Evolutionary conservation across 2,888 invertebrate species (phyloP).

Genomic region (Parascotia fuliginaria): DNA sequence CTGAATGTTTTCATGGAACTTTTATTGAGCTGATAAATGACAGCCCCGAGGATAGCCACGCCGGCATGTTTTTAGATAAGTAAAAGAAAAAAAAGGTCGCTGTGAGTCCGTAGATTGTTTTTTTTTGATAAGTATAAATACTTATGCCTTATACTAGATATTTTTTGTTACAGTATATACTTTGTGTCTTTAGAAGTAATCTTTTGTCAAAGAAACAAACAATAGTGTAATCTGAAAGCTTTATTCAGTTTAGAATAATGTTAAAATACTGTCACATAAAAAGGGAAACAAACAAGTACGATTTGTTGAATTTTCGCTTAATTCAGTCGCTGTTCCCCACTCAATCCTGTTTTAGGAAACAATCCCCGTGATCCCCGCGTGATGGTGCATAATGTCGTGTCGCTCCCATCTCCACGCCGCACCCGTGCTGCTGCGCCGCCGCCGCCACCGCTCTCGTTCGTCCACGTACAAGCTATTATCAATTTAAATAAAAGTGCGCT

Average conservation of each 20-base stretch:
- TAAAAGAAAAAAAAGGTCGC: slow-evolving; percentile 56
- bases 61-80: slow-evolving; percentile 73
- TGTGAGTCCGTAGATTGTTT: slow-evolving; percentile 39
- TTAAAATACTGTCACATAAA: slow-evolving; percentile 11
- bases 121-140: slow-evolving; percentile 26
- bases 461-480: slow-evolving; percentile 60
- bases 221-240: not conserved
- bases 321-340: slow-evolving; percentile 67
- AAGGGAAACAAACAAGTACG: slow-evolving; percentile 32
- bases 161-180: too few species aligned
- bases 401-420: not conserved
- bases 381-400: slow-evolving; percentile 80
- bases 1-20: slow-evolving; percentile 77
- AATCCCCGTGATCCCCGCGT: slow-evolving; percentile 81
- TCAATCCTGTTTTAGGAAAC: slow-evolving; percentile 81
- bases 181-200: too few species aligned
- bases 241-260: not conserved
- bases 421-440: too few species aligned
- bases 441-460: slow-evolving; percentile 26
- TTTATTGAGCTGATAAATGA: slow-evolving; percentile 81
- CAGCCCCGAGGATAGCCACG: slow-evolving; percentile 65
- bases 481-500: slow-evolving; percentile 66
- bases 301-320: slow-evolving; percentile 60
- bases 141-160: not conserved
- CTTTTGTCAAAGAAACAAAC: not conserved